phyloP scores from a whole-genome alignment of 2,797 vertebrate species.

The Sternarchorhynchus goeldii region DNA sequence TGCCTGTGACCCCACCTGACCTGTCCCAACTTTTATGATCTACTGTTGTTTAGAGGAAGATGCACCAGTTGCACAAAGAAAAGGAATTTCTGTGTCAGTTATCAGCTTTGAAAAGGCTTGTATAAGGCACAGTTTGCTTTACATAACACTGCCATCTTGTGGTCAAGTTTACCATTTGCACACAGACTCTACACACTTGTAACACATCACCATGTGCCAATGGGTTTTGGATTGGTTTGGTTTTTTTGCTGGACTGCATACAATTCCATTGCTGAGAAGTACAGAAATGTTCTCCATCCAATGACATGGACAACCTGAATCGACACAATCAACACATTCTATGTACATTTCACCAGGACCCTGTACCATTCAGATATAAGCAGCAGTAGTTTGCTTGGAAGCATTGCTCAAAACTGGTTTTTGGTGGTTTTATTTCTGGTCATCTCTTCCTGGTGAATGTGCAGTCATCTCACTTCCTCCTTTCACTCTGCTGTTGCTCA shows the following conservation, averaged over 20 bases:
- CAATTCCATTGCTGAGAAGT: neutral
- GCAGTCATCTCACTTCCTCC: slow-evolving; percentile 49
- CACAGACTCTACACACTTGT: neutral
- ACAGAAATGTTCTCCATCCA: too few species aligned
- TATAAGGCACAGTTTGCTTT: too few species aligned
- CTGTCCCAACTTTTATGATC: slow-evolving; percentile 3
- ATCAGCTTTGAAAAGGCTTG: slow-evolving; percentile 1
- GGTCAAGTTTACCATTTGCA: neutral
- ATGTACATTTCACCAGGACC: too few species aligned
- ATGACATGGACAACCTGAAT: too few species aligned
- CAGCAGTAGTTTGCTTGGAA: too few species aligned
- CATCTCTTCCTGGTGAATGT: slow-evolving; percentile 65
- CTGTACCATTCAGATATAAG: too few species aligned
- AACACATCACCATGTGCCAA: too few species aligned
- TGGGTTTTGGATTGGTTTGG: too few species aligned
- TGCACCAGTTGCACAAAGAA: slow-evolving; percentile 17
- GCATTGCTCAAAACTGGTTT: neutral
- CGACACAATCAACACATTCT: too few species aligned
- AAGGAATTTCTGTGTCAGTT: neutral
- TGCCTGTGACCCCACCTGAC: neutral
- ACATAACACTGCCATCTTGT: too few species aligned
- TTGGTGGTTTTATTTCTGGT: neutral
- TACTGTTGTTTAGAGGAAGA: slow-evolving; percentile 23
- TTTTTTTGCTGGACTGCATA: neutral
- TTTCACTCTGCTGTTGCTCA: slow-evolving; percentile 45